These are phyloP conservation scores for Frieseomelitta varia DNA, from an alignment of 1,140 invertebrate species.

Conservation along the genomic window DNA sequence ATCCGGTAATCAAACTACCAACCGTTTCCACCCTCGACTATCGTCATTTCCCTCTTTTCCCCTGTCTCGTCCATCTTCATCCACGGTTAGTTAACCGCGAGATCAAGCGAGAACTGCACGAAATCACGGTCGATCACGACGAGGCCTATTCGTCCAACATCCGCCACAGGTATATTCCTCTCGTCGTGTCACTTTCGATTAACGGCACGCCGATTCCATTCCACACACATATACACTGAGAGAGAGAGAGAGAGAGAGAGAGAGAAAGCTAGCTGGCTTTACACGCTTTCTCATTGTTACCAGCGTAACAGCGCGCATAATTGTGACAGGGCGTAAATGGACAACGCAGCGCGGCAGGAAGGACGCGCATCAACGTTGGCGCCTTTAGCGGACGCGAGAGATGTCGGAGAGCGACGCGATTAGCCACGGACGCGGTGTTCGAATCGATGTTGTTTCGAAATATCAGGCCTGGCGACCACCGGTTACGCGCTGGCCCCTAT, in stretches of 20 bases:
- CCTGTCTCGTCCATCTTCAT: too few species aligned
- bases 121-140: background rate
- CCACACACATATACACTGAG: too few species aligned
- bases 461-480: slow-evolving; percentile 63
- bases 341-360: slow-evolving; percentile 45
- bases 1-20: background rate
- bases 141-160: background rate
- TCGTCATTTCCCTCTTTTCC: background rate
- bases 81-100: background rate
- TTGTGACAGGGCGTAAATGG: slow-evolving; percentile 68
- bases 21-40: background rate
- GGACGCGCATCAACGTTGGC: background rate
- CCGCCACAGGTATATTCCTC: background rate
- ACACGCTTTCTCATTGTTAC: slow-evolving; percentile 41
- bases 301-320: slow-evolving; percentile 50
- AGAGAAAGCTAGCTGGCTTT: background rate
- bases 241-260: too few species aligned
- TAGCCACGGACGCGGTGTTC: slow-evolving; percentile 49
- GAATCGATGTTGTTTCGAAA: slow-evolving; percentile 75
- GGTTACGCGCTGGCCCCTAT: slow-evolving; percentile 71
- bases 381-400: slow-evolving; percentile 21
- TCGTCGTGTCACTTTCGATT: slow-evolving; percentile 12
- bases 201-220: background rate
- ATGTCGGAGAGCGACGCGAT: slow-evolving; percentile 30
- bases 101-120: background rate